A percentile compares a stretch with the other conserved stretches of the same genome.
Conservation (phyloP, 2,113 vertebrate genomes). For the Panthera leo region DNA sequence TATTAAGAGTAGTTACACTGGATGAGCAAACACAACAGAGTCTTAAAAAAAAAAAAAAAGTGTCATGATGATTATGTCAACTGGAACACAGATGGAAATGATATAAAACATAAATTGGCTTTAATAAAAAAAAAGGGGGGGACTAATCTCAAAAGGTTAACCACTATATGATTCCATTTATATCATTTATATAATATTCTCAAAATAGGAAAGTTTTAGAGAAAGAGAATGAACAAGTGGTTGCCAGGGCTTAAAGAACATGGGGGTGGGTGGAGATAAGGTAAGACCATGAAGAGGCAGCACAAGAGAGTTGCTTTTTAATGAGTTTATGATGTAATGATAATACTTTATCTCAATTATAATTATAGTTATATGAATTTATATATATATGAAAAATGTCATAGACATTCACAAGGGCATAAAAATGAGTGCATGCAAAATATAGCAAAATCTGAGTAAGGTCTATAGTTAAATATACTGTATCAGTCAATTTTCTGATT, state of each 20-base stretch:
- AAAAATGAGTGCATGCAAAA: neutral
- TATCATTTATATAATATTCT: neutral
- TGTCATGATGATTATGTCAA: neutral
- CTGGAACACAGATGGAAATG: neutral
- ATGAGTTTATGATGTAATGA: neutral
- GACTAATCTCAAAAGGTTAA: neutral
- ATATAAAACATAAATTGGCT: neutral
- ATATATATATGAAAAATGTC: neutral
- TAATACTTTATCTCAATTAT: neutral
- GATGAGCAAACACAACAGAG: neutral
- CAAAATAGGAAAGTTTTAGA: neutral
- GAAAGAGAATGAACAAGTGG: neutral
- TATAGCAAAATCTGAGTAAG: neutral
- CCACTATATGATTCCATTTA: neutral
- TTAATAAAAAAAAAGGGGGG: neutral
- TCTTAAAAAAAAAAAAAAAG: neutral
- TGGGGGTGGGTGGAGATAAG: too few relatives aligned
- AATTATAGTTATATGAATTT: neutral
- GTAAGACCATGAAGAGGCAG: neutral
- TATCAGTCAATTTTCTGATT: neutral
- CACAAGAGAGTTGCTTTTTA: neutral
- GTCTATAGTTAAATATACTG: neutral
- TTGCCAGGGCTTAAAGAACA: neutral
- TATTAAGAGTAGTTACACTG: neutral
- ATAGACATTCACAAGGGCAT: neutral